Evolutionary conservation across 2,888 invertebrate genomes (phyloP), one percentile per base, ranked within the genome.

Genomic region (Caenorhabditis sinica): DNA sequence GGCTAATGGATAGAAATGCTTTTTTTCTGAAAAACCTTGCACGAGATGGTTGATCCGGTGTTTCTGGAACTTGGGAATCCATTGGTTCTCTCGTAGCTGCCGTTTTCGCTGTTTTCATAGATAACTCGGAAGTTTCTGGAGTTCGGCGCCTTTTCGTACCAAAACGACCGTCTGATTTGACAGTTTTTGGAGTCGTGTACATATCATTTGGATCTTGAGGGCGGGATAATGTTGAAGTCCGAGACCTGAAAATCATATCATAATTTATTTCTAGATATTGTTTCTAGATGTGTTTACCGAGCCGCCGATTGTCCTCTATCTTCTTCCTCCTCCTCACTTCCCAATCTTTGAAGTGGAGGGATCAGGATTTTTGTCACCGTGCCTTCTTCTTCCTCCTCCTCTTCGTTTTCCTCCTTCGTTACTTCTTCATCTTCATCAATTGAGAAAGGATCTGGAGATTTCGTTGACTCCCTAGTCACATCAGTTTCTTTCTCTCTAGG

Each of bases 381-480:
- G 9, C 2, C n/a, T 20, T 63, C 63, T n/a, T 30, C 58, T 20
- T 72, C n/a, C n/a, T n/a, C 60, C 23, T 45, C 61, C n/a, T 23
- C 43, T 51, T 66, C 65, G n/a, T 17, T 4, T 28, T 30, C 30
- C 0, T 23, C 20, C 2, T n/a, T 33, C 13, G 30, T 45, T 3
- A 2, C 17, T 30, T 68, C 51, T 8, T 77, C 82, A 15, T 65
- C 56, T 11, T 77, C 82, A 17, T 76, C 72, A 1, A 45, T 23
- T 4, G 66, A 36, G 30, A 83, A 83, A 2, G 49, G 53, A 49
- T 65, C 79, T 1, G 79, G 77, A 30, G 77, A 77, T 4, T 51
- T 61, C 1, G 69, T 45, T n/a, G 74, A 49, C 9, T 66, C 28
- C 20, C 33, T 11, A n/a, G 45, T 51, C 6, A 20, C 33, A 20